These are phyloP conservation scores for Hypolimnas misippus DNA, from an alignment of 2,888 invertebrate genomes.

Conservation along the genomic window DNA sequence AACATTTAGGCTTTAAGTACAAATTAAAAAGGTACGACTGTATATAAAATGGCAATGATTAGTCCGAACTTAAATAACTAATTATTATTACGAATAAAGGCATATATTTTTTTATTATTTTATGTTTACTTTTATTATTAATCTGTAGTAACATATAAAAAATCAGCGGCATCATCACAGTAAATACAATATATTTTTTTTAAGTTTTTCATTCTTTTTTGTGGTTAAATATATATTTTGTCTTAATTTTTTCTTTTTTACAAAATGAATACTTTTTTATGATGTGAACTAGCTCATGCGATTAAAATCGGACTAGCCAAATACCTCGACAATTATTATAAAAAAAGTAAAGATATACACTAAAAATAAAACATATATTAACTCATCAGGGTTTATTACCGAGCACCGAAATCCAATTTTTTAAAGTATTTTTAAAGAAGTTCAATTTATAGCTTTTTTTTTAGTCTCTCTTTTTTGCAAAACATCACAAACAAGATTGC, in stretches of 20 bases:
- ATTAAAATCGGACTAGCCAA: slow-evolving; percentile 71
- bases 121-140: slow-evolving; percentile 16
- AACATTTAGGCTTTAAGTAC: slow-evolving; percentile 49
- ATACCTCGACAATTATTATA: slow-evolving; percentile 51
- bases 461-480: no score
- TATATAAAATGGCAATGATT: slow-evolving; percentile 72
- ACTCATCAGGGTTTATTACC: slow-evolving; percentile 47
- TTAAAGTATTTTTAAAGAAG: not conserved
- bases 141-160: slow-evolving; percentile 5
- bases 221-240: not conserved
- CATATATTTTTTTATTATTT: slow-evolving; percentile 17
- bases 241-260: not conserved
- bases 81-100: slow-evolving; percentile 27
- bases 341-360: slow-evolving; percentile 30
- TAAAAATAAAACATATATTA: slow-evolving; percentile 39
- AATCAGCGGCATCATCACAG: slow-evolving; percentile 5
- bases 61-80: slow-evolving; percentile 60
- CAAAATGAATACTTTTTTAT: slow-evolving; percentile 20
- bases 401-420: slow-evolving; percentile 60
- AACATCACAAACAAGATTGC: no score
- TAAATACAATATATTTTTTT: not conserved
- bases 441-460: slow-evolving; percentile 19
- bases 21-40: slow-evolving; percentile 63
- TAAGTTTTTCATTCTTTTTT: not conserved
- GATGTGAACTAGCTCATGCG: slow-evolving; percentile 27